Evolutionary conservation across 2,113 vertebrate species (phyloP), one percentile per base, ranked within the genome.

Genomic region (Notothenia rossii): DNA sequence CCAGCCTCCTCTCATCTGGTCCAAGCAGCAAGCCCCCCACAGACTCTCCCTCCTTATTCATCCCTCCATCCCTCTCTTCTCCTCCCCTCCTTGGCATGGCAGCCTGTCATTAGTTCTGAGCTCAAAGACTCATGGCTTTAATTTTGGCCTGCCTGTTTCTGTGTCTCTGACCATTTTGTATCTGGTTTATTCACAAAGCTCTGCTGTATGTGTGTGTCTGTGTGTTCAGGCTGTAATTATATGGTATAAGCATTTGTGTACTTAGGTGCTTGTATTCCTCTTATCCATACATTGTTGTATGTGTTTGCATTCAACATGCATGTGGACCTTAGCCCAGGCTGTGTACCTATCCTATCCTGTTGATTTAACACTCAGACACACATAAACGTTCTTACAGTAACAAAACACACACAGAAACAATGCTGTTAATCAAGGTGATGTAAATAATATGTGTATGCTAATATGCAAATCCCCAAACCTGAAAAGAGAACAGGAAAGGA

Each of bases 71-170:
- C 56, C 75, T 78, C 77, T 85, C 71, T 77, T 72, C 84, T 64
- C 79, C 56, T 9, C 77, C 77, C 75, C 81, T 87, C 82, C 68
- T 88, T 81, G 85, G 87, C 86, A 85, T 81, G 65, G 82, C 77
- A 85, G 77, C 67, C 88, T 90, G 86, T 92, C 86, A 92, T 92
- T 92, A 90, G 77, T 70, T 88, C n/a, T n/a, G n/a, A n/a, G n/a
- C n/a, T n/a, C n/a, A n/a, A n/a, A n/a, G n/a, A n/a, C n/a, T n/a
- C n/a, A n/a, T n/a, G n/a, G n/a, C n/a, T n/a, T n/a, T n/a, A n/a
- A n/a, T n/a, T n/a, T n/a, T n/a, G n/a, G n/a, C 80, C 81, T 25
- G 77, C 67, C 72, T 75, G 77, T 78, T 33, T 79, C 65, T 72
- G 63, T 22, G 54, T 74, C 72, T 87, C 51, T 45, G 1, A 81